Percentiles rank a stretch among this genome's conserved stretches.
These are phyloP conservation scores for Nephotettix cincticeps DNA, from an alignment of 1,140 invertebrate species.

Conservation along the genomic window DNA sequence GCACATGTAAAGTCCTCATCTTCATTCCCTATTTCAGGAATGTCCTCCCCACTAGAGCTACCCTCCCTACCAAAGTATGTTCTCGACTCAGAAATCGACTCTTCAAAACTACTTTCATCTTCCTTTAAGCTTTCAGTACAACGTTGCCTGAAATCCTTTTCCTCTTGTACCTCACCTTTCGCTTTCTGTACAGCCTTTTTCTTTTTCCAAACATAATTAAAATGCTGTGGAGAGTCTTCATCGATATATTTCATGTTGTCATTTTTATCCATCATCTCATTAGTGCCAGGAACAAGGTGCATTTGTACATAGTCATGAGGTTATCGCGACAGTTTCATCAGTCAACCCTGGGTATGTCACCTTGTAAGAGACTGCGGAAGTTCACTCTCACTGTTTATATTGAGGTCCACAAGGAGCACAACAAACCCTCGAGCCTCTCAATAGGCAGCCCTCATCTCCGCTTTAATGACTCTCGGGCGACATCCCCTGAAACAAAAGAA, in stretches of 20 bases:
- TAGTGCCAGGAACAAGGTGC: not conserved
- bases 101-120: not conserved
- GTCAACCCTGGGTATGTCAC: no score
- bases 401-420: no score
- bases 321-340: no score
- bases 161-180: not conserved
- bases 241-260: slow-evolving; percentile 19
- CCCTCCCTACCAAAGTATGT: not conserved
- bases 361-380: no score
- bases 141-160: not conserved
- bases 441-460: not conserved
- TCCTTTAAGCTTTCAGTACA: not conserved
- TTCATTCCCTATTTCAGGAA: not conserved
- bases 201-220: slow-evolving; percentile 29
- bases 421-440: not conserved
- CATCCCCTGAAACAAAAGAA: slow-evolving; percentile 3
- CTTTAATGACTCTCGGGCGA: not conserved
- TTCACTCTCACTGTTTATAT: no score
- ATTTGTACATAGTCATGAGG: no score
- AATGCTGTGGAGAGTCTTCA: slow-evolving; percentile 1
- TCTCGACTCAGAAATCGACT: not conserved
- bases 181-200: slow-evolving; percentile 25
- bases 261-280: slow-evolving; percentile 2
- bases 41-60: not conserved
- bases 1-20: not conserved